phyloP scores from a whole-genome alignment of 2,797 vertebrate species.

The Potorous gilbertii region DNA sequence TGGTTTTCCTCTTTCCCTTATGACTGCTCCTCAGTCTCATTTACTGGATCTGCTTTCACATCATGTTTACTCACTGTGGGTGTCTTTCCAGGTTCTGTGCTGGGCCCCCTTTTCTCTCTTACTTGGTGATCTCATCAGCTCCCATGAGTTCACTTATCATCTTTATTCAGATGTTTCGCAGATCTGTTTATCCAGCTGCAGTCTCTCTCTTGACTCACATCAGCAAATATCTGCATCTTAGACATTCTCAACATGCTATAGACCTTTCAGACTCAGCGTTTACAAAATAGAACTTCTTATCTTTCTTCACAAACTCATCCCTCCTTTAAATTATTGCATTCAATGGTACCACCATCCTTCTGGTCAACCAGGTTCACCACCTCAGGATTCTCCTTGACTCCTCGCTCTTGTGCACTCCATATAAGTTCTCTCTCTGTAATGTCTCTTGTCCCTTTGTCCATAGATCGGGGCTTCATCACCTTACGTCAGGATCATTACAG shows the following conservation, averaged over 20 bases:
- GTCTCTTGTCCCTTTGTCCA: background rate
- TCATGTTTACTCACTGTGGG: background rate
- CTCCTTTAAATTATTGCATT: background rate
- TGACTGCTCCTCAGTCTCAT: background rate
- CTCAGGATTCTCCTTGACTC: background rate
- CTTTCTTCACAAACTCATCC: background rate
- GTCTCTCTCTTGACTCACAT: background rate
- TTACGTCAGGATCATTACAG: background rate
- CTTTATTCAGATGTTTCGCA: background rate
- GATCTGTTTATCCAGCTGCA: background rate
- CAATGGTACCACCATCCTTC: background rate
- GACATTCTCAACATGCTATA: background rate
- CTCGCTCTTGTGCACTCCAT: background rate
- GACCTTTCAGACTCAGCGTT: background rate
- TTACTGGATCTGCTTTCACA: background rate
- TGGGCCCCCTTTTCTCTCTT: background rate
- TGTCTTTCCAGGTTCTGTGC: background rate
- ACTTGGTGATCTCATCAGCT: background rate
- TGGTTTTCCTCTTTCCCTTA: background rate
- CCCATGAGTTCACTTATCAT: background rate
- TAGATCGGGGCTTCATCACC: too few species aligned
- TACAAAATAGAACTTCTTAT: background rate
- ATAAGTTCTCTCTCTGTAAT: background rate
- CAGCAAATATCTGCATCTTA: background rate
- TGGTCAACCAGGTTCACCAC: background rate